phyloP scores from a whole-genome alignment of 1,140 invertebrate species.

The Drosophila rufa region DNA sequence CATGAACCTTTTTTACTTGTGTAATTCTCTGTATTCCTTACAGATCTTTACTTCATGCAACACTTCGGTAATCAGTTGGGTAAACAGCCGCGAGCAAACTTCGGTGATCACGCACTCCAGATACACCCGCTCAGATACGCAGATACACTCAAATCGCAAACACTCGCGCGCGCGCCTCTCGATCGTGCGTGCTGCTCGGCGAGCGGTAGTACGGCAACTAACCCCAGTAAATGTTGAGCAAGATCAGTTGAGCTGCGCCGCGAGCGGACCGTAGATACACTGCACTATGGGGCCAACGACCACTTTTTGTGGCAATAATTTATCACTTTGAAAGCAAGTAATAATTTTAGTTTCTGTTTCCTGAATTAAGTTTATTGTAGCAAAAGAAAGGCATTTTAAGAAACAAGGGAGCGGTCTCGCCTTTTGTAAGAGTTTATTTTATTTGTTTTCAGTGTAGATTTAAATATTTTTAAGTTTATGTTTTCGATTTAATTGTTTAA shows the following conservation, averaged over 20 bases:
- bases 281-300: too few species aligned
- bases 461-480: too few species aligned
- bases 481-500: too few species aligned
- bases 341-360: too few species aligned
- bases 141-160: conserved; percentile 4
- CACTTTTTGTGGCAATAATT: too few species aligned
- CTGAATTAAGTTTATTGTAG: too few species aligned
- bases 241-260: conserved; percentile 40
- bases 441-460: too few species aligned
- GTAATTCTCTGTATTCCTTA: conserved; percentile 35
- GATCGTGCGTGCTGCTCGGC: conserved; percentile 9
- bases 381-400: too few species aligned
- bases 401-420: too few species aligned
- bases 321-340: too few species aligned
- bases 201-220: conserved; percentile 24
- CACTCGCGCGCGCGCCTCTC: conserved; percentile 6
- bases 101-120: conserved; percentile 39
- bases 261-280: neutral
- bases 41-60: conserved; percentile 62
- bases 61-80: conserved; percentile 76
- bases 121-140: conserved; percentile 42
- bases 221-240: conserved; percentile 36
- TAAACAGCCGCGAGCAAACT: conserved; percentile 58
- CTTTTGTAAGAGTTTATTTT: too few species aligned
- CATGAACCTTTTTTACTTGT: conserved; percentile 64